Evolutionary conservation across 2,113 vertebrate species (phyloP).

Genomic region (Halcyon senegalensis): DNA sequence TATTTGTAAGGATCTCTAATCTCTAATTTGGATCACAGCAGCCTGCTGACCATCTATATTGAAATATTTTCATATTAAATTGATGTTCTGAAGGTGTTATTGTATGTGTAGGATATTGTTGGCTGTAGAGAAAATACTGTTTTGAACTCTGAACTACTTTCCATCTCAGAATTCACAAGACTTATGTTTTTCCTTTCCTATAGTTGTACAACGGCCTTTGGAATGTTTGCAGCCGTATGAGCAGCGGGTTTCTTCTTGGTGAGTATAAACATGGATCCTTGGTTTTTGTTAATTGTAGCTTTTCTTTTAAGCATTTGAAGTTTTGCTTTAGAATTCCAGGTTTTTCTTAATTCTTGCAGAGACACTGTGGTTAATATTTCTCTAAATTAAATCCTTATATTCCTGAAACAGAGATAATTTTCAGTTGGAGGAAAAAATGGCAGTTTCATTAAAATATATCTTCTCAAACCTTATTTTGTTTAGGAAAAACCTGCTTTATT

Average conservation of each 20-base stretch:
- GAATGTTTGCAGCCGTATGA: constrained; percentile 17
- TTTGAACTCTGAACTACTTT: not conserved
- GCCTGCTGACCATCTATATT: not conserved
- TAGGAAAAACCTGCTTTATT: not conserved
- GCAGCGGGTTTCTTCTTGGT: constrained; percentile 13
- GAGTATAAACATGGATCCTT: constrained; percentile 1
- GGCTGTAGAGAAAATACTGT: not conserved
- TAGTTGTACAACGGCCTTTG: not conserved
- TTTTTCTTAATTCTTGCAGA: not conserved
- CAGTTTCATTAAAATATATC: not conserved
- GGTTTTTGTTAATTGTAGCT: not conserved
- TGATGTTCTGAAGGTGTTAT: not conserved
- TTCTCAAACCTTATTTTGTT: not conserved
- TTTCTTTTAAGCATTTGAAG: not conserved
- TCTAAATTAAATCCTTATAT: not conserved
- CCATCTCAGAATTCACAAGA: not conserved
- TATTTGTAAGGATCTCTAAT: not conserved
- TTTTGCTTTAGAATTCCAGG: not conserved
- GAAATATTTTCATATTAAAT: not conserved
- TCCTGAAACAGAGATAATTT: not conserved
- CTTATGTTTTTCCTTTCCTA: not conserved
- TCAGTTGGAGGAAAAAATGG: not conserved
- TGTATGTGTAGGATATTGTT: not conserved
- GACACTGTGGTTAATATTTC: not conserved
- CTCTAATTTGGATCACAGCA: not conserved